Evolutionary conservation across 2,113 vertebrate genomes (phyloP).

Genomic region (Pontoporia blainvillei): DNA sequence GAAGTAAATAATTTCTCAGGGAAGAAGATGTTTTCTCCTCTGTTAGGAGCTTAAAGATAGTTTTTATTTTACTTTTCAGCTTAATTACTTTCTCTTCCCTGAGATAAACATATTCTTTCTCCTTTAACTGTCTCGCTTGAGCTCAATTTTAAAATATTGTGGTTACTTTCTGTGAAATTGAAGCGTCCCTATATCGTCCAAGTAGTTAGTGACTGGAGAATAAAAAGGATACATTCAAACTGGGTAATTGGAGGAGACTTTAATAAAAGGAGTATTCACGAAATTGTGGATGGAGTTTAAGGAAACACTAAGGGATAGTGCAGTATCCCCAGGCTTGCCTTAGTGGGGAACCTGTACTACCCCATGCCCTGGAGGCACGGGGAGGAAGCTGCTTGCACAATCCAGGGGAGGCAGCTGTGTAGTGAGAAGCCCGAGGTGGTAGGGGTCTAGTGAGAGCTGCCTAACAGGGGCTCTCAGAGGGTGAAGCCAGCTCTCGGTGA

Average conservation of each 20-base stretch:
- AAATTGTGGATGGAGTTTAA: neutral
- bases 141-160: neutral
- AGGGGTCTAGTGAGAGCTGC: neutral
- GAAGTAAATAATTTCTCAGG: neutral
- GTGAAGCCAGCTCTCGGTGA: neutral
- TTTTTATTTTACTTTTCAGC: neutral
- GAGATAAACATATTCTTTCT: neutral
- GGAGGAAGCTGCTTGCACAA: neutral
- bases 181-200: neutral
- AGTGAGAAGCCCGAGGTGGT: neutral
- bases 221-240: neutral
- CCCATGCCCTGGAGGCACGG: neutral
- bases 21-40: neutral
- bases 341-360: neutral
- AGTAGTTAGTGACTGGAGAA: neutral
- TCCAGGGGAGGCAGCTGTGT: neutral
- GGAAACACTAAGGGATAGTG: neutral
- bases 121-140: neutral
- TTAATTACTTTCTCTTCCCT: neutral
- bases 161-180: neutral
- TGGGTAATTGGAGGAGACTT: neutral
- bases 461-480: neutral
- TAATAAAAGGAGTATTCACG: neutral
- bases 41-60: neutral
- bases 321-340: neutral